A percentile compares a stretch with the other conserved stretches of the same genome.
Conservation (phyloP, 2,888 invertebrate genomes). For the Lasioglossum pauxillum region DNA sequence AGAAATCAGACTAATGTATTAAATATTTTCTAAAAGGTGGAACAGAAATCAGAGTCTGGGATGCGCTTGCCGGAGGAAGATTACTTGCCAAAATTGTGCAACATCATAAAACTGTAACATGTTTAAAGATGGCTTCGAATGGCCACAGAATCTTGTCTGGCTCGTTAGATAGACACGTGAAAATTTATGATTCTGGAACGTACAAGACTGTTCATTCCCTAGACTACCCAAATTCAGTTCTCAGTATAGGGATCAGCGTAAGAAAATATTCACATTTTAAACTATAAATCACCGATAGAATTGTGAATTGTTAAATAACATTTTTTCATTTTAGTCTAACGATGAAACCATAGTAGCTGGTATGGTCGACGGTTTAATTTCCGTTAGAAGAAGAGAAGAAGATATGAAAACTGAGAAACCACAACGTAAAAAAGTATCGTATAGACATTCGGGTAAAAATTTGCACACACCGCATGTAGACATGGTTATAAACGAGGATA, state of each 20-base stretch:
- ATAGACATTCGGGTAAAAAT: constrained; percentile 83
- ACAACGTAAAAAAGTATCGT: constrained; percentile 86
- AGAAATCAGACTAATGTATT: constrained; percentile 4
- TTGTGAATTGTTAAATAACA: constrained; percentile 1
- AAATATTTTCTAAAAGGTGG: constrained; percentile 86
- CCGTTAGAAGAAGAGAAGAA: constrained; percentile 92
- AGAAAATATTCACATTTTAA: constrained; percentile 73
- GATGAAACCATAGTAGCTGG: constrained; percentile 96
- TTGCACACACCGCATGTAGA: constrained; percentile 84
- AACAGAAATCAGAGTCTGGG: constrained; percentile 96
- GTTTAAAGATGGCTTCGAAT: constrained; percentile 92
- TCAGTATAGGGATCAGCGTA: constrained; percentile 91
- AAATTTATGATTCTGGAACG: constrained; percentile 94
- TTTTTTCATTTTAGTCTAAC: constrained; percentile 84
- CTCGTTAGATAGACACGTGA: constrained; percentile 96
- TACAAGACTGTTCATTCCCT: constrained; percentile 95
- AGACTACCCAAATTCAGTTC: constrained; percentile 95
- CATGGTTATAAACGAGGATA: constrained; percentile 85
- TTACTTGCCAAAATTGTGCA: constrained; percentile 93
- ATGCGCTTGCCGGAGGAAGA: constrained; percentile 94
- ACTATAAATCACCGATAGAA: background rate
- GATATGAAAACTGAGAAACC: constrained; percentile 82
- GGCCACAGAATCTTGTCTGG: constrained; percentile 94
- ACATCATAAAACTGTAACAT: constrained; percentile 98
- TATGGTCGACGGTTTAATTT: constrained; percentile 96